Evolutionary conservation across 2,113 vertebrate species (phyloP).

Genomic region (Potamarius usumacintae): DNA sequence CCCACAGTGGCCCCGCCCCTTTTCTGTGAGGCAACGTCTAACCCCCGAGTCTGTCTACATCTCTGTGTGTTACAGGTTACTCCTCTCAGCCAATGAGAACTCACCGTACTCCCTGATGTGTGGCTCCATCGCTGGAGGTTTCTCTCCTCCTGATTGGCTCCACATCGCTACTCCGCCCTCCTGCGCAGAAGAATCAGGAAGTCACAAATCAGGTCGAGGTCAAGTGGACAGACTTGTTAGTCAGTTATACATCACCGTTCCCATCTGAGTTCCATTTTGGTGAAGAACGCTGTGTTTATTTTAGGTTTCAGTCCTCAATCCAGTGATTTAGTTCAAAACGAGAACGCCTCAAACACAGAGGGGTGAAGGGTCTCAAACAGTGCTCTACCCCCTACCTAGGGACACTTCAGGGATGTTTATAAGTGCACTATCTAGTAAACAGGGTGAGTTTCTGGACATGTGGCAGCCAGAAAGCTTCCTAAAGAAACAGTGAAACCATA

Average conservation of each 20-base stretch:
- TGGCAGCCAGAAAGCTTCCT: not conserved
- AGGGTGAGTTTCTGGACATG: not conserved
- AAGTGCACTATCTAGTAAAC: not conserved
- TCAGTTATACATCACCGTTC: not conserved
- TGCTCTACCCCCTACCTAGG: not conserved
- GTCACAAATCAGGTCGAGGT: not conserved
- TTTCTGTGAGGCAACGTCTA: not conserved
- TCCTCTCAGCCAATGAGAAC: not conserved
- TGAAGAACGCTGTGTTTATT: not conserved
- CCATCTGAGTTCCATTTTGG: not conserved
- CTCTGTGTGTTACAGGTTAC: not conserved
- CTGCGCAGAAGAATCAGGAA: not conserved
- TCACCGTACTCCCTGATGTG: not conserved
- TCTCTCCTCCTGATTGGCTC: slow-evolving; percentile 77
- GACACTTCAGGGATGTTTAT: not conserved
- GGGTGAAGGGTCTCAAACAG: not conserved
- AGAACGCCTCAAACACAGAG: not conserved
- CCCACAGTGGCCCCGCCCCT: not conserved
- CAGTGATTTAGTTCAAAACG: not conserved
- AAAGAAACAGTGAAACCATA: not conserved
- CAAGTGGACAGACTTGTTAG: not conserved
- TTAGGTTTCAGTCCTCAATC: not conserved
- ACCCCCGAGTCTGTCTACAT: not conserved
- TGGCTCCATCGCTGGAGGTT: slow-evolving; percentile 72
- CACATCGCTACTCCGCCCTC: slow-evolving; percentile 83